These are phyloP conservation scores for Hyperoplus immaculatus DNA, from an alignment of 2,797 vertebrate species.

Conservation along the genomic window DNA sequence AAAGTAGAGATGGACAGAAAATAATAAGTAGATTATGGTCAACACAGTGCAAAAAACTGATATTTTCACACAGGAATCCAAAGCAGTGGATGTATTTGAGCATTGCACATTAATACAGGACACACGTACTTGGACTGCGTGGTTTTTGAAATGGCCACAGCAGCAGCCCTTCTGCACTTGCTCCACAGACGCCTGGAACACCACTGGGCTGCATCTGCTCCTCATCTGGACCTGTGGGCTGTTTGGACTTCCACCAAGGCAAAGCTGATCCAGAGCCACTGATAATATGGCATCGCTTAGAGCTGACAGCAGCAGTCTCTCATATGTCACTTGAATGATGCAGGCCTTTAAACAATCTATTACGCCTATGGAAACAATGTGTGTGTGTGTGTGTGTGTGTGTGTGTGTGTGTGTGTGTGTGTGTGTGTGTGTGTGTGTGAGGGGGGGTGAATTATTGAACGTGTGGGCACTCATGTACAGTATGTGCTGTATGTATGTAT, in stretches of 20 bases:
- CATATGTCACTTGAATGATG: slow-evolving; percentile 28
- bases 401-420: too few species aligned
- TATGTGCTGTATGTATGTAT: not conserved
- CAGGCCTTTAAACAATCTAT: slow-evolving; percentile 9
- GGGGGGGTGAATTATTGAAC: not conserved
- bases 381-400: not conserved
- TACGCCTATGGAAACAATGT: slow-evolving; percentile 31
- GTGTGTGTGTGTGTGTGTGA: too few species aligned
- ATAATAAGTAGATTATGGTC: slow-evolving; percentile 39
- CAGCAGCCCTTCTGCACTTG: slow-evolving; percentile 61
- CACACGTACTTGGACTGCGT: slow-evolving; percentile 9
- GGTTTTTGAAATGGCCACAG: slow-evolving; percentile 17
- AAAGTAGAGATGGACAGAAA: slow-evolving; percentile 27
- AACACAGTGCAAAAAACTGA: slow-evolving; percentile 20
- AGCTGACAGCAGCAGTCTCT: slow-evolving; percentile 56
- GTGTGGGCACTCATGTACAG: not conserved
- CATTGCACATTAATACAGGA: slow-evolving; percentile 26
- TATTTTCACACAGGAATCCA: slow-evolving; percentile 43
- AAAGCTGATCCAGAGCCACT: slow-evolving; percentile 58
- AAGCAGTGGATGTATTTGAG: slow-evolving; percentile 30
- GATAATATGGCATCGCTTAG: slow-evolving; percentile 63
- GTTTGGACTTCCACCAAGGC: slow-evolving; percentile 71
- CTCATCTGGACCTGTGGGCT: slow-evolving; percentile 75
- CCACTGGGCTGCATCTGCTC: slow-evolving; percentile 71
- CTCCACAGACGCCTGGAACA: slow-evolving; percentile 50